Percentiles rank a stretch among this genome's conserved stretches.
These are phyloP conservation scores for Papilio protenor DNA, from an alignment of 2,888 invertebrate genomes.

Conservation along the genomic window DNA sequence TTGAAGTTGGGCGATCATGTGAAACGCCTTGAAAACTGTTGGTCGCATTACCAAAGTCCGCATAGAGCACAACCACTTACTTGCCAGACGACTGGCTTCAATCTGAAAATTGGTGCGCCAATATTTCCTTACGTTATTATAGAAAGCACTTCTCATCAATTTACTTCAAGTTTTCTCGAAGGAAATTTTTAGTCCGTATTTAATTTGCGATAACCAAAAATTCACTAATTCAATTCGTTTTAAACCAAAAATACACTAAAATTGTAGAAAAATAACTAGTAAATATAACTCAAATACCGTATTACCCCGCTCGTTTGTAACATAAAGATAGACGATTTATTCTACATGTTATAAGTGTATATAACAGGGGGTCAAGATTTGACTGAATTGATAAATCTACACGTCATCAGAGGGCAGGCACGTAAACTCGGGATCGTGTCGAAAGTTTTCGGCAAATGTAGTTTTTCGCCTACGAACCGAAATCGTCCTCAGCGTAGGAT, in stretches of 20 bases:
- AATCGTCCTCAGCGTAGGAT: conserved; percentile 24
- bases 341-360: neutral
- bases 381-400: neutral
- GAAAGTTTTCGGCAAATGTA: conserved; percentile 16
- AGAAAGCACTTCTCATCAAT: conserved; percentile 21
- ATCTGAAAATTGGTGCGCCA: conserved; percentile 33
- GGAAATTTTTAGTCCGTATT: neutral
- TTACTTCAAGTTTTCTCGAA: neutral
- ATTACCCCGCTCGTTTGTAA: no score
- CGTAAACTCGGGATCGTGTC: conserved; percentile 2
- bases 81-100: conserved; percentile 27
- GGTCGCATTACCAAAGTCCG: conserved; percentile 37
- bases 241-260: neutral
- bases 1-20: conserved; percentile 32
- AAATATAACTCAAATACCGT: neutral
- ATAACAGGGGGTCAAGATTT: neutral
- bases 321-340: neutral
- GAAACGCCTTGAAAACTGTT: conserved; percentile 29
- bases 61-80: conserved; percentile 32
- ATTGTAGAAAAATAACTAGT: neutral
- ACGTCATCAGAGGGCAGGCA: conserved; percentile 11
- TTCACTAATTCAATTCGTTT: no score
- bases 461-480: conserved; percentile 23
- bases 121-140: conserved; percentile 37
- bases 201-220: neutral